Evolutionary conservation across 2,797 vertebrate genomes (phyloP), one percentile per base, ranked within the genome.

Genomic region (Hirundo rustica): DNA sequence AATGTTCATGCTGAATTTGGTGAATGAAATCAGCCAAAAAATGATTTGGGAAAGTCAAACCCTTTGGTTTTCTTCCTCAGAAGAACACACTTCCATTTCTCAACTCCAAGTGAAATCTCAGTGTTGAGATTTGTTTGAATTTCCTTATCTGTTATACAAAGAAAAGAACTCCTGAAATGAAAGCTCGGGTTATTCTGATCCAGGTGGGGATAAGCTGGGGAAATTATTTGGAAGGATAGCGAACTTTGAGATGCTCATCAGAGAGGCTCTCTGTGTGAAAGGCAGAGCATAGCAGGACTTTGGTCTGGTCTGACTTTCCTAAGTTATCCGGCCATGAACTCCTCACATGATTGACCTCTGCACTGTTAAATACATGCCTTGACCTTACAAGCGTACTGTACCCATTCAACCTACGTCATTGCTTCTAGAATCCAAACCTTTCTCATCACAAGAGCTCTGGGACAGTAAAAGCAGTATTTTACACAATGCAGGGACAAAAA

Each of bases 271-370:
- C 71, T 74, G 57, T 66, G 55, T 72, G 74, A 90, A 84, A 93
- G 34, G 38, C 67, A 96, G 70, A 93, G 45, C 40, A 13, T 2
- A 78, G 76, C 70, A 93, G 80, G 92, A 95, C 96, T 96, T 95
- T 60, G 74, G 64, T 77, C 85, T 91, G 65, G 36, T 68, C 36
- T 58, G 60, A 86, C 18, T 84, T 89, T 74, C 67, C 20, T 50
- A 58, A 85, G 40, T 89, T 68, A 88, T 42, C 22, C 5, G 8
- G 50, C 87, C 4, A 0, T 26, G 48, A 96, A 72, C 50, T 67
- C 55, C 53, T 90, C 80, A 78, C 26, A 7, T 53, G 66, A 88
- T 32, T 84, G 45, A 73, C 26, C 60, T 78, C 76, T 0, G 2
- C 27, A 50, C n/a, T 82, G 61, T 81, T 92, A 86, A 88, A 88